Conservation (phyloP, 2,888 invertebrate genomes). For the Notocelia uddmanniana region DNA sequence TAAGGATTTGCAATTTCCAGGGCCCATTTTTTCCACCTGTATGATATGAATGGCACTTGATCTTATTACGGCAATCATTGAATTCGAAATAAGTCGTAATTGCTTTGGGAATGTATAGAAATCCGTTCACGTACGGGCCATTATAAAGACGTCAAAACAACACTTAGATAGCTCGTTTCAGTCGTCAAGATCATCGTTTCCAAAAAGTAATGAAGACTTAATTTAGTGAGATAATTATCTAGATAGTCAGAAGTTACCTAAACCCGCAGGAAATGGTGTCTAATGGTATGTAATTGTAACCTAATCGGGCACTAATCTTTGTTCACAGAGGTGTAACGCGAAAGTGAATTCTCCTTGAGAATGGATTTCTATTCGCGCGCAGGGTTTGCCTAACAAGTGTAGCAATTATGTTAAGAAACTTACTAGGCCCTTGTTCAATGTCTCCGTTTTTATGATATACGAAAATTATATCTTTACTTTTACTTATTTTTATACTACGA, state of each 20-base stretch:
- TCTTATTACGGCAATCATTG: no score
- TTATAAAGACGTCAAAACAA: no score
- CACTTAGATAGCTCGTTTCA: not conserved
- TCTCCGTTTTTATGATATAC: conserved; percentile 16
- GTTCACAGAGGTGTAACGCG: conserved; percentile 68
- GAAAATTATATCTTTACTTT: no score
- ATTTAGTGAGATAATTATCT: not conserved
- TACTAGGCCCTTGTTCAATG: conserved; percentile 49
- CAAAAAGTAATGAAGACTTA: not conserved
- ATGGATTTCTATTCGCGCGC: conserved; percentile 66
- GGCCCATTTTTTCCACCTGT: no score
- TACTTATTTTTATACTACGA: no score
- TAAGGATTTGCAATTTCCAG: no score
- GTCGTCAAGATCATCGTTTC: not conserved
- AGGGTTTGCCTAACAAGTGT: conserved; percentile 69
- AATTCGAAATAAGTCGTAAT: no score
- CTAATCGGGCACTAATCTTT: conserved; percentile 69
- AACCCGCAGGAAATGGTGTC: not conserved
- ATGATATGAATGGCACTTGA: no score
- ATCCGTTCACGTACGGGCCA: no score
- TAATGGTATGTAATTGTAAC: conserved; percentile 69
- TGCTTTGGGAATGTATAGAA: no score
- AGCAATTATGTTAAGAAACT: conserved; percentile 57
- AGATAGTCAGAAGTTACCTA: not conserved
- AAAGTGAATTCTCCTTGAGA: conserved; percentile 74